Evolutionary conservation across 2,888 invertebrate species (phyloP).

Genomic region (Stenichneumon culpator): DNA sequence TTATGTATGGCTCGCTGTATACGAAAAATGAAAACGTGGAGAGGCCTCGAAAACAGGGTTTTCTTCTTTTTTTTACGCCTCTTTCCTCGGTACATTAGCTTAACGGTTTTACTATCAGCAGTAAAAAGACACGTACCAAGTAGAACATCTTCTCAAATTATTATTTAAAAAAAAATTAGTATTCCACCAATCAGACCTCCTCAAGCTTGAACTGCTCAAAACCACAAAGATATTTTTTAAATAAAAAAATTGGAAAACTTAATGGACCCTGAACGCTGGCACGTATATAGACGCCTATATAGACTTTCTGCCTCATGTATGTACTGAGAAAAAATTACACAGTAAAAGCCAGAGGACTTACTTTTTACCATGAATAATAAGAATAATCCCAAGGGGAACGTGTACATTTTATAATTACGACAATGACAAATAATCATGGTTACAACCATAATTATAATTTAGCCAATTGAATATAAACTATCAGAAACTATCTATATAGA

Average conservation of each 20-base stretch:
- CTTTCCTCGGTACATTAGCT: neutral
- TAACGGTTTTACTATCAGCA: neutral
- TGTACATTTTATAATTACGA: too few relatives aligned
- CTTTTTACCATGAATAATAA: too few relatives aligned
- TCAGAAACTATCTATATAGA: too few relatives aligned
- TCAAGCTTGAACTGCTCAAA: too few relatives aligned
- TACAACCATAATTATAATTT: too few relatives aligned
- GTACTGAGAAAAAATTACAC: too few relatives aligned
- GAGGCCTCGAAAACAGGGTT: conserved; percentile 20
- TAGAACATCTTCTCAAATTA: neutral
- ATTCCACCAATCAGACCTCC: too few relatives aligned
- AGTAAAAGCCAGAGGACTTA: too few relatives aligned
- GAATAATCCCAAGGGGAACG: too few relatives aligned
- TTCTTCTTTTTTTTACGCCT: neutral
- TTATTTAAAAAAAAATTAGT: neutral
- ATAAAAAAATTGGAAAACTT: neutral
- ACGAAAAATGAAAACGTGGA: conserved; percentile 42
- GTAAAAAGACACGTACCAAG: neutral
- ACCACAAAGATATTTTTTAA: too few relatives aligned
- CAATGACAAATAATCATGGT: too few relatives aligned
- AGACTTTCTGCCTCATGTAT: conserved; percentile 53
- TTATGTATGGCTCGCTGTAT: conserved; percentile 47
- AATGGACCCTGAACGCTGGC: conserved; percentile 30
- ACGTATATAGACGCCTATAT: neutral
- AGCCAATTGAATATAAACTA: too few relatives aligned